Base-by-base conservation (phyloP, 2,888 invertebrate genomes). In the Lepidocyrtoides sp. region DNA sequence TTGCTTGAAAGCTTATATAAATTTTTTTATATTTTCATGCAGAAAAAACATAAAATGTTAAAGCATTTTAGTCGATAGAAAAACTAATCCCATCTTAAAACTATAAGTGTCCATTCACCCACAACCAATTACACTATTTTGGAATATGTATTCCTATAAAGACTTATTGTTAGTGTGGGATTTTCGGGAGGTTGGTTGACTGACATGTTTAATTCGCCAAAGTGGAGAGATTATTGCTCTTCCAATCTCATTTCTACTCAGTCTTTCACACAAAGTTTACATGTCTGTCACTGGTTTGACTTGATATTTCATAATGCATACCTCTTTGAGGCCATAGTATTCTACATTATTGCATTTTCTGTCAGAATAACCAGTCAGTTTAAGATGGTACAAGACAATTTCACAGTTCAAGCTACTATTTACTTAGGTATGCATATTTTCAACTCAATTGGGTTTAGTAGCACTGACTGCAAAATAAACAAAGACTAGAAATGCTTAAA, bases 171-270 rank as follows among this genome's bases (percentile, higher is more conserved):
- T 54, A 20, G 79, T 36, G 17, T 36, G 17, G 54, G 32, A 79
- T 54, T 57, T 79, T 79, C 79, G 32, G 29, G 54, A 36, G 57
- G 54, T 23, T 79, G 79, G 54, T 23, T 79, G 79, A 79, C 57
- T 79, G 79, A 57, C 79, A 57, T 79, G 32, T 79, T 79, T 79
- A 79, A 79, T 79, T 79, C 57, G 57, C 54, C 36, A 79, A 79
- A 79, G 48, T 75, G 75, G 48, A 75, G 48, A 75, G 75, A 48
- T 75, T 75, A 36, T 36, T 75, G 26, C 48, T 48, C 14, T 48
- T 75, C 44, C 48, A 44, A 36, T 36, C 36, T 36, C 36, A 36
- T 7, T 36, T 4, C 36, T 36, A 7, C 36, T 36, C 3, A 2
- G 2, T 36, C 36, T 48, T 36, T 36, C 7, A 36, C 36, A 36